Conservation (phyloP, 1,140 invertebrate species). For the Cheumatopsyche charites region DNA sequence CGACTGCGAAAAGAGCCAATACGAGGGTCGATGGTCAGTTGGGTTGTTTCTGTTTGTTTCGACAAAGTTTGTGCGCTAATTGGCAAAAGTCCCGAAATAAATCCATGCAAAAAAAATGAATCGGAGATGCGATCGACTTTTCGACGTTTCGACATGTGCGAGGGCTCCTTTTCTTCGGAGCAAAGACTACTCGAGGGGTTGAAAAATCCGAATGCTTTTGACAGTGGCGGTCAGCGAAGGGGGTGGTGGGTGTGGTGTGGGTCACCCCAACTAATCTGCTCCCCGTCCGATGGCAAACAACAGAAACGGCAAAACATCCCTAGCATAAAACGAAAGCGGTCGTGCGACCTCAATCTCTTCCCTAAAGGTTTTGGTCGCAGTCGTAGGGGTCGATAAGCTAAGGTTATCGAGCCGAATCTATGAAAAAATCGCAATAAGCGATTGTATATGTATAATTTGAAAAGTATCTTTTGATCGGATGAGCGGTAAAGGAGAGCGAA, state of each 20-base stretch:
- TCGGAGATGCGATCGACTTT: too few species aligned
- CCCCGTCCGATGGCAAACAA: slow-evolving; percentile 30
- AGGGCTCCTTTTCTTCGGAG: not conserved
- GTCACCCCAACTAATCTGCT: slow-evolving; percentile 36
- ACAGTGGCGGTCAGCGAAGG: slow-evolving; percentile 26
- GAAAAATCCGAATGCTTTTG: slow-evolving; percentile 28
- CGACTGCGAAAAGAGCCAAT: too few species aligned
- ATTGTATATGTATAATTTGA: too few species aligned
- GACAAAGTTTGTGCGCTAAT: too few species aligned
- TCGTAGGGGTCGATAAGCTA: not conserved
- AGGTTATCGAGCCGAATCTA: not conserved
- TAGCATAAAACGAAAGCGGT: slow-evolving; percentile 28
- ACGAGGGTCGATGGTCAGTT: too few species aligned
- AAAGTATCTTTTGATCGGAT: too few species aligned
- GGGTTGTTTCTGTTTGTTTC: too few species aligned
- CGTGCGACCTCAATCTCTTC: slow-evolving; percentile 38
- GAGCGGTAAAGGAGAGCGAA: too few species aligned
- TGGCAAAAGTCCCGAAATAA: too few species aligned
- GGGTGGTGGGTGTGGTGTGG: not conserved
- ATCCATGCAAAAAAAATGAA: too few species aligned
- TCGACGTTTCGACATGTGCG: too few species aligned
- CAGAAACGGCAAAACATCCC: slow-evolving; percentile 39
- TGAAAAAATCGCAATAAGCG: too few species aligned
- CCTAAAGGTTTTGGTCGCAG: slow-evolving; percentile 9
- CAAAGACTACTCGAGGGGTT: not conserved